Evolutionary conservation across 2,888 invertebrate species (phyloP), one percentile per base, ranked within the genome.

Genomic region (Scaptomyza tumidula): DNA sequence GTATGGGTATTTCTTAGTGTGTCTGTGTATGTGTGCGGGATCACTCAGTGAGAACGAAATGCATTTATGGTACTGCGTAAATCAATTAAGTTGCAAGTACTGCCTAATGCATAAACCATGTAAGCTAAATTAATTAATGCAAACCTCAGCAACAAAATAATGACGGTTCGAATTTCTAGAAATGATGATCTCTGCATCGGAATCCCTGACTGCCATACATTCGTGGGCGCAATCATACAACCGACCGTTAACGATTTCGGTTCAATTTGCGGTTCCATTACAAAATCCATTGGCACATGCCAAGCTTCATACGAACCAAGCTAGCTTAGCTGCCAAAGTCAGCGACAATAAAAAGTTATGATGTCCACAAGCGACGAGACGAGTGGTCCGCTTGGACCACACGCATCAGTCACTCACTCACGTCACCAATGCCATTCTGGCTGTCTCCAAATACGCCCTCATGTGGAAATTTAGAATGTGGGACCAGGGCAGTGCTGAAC

Each of bases 181-280:
- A 52, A 11, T n/a, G 16, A 29, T 37, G 11, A 11, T 7, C 9
- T 11, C n/a, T 24, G 19, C 43, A 46, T 54, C 49, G 43, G 29
- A 55, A 29, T 33, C 7, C 2, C 31, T 45, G 45, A 58, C 46
- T 43, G 55, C 67, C 54, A 53, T 61, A 60, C 9, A 14, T 7
- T 39, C 14, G 39, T 16, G 14, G 9, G 39, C 39, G 7, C 2
- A 14, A 9, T 9, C 16, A 41, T 41, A 16, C 58, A 19, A 58
- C 58, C 41, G 50, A 35, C 59, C 45, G 57, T 54, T 74, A 63
- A 70, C 60, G 60, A 76, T 78, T 55, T 55, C 66, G 65, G 75
- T 77, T 78, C 86, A 79, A 85, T 86, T 85, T 85, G 86, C 71
- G 80, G 79, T 88, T 86, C 81, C 62, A 85, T 80, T 79, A 73